Percentiles rank a stretch among this genome's conserved stretches.
Conservation (phyloP, 2,113 vertebrate species). For the Parus major region DNA sequence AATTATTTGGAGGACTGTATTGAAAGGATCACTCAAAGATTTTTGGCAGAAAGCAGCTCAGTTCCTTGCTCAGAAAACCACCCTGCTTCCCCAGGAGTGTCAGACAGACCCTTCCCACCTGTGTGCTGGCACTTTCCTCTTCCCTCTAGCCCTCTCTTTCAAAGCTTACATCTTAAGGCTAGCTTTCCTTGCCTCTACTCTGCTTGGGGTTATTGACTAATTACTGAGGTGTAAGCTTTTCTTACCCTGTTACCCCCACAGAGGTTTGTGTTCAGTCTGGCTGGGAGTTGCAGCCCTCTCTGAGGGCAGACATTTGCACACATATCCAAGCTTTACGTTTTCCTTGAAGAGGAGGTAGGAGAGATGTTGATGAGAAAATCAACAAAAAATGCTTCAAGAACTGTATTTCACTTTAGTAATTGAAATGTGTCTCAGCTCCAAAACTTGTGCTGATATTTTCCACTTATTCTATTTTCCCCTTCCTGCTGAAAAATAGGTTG, state of each 20-base stretch:
- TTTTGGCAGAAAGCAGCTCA: neutral
- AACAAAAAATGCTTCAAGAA: neutral
- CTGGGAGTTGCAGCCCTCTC: neutral
- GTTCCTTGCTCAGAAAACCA: neutral
- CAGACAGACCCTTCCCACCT: neutral
- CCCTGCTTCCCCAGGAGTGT: rapidly evolving
- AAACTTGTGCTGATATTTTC: conserved; percentile 10
- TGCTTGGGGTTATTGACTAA: neutral
- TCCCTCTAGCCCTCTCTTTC: neutral
- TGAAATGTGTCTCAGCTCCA: neutral
- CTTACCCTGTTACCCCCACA: neutral
- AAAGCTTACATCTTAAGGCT: neutral
- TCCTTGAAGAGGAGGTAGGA: neutral
- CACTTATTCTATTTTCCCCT: neutral
- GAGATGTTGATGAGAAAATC: neutral
- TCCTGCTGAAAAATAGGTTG: conserved; percentile 5
- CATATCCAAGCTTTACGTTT: neutral
- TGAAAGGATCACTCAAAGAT: neutral
- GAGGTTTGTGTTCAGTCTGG: rapidly evolving
- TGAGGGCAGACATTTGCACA: neutral
- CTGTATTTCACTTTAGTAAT: conserved; percentile 5
- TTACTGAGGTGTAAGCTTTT: neutral
- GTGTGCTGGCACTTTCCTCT: neutral
- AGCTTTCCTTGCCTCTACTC: neutral
- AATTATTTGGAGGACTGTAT: neutral